Percentiles rank a stretch among this genome's conserved stretches.
Evolutionary conservation across 2,113 vertebrate genomes (phyloP).

Genomic region (Origma solitaria): DNA sequence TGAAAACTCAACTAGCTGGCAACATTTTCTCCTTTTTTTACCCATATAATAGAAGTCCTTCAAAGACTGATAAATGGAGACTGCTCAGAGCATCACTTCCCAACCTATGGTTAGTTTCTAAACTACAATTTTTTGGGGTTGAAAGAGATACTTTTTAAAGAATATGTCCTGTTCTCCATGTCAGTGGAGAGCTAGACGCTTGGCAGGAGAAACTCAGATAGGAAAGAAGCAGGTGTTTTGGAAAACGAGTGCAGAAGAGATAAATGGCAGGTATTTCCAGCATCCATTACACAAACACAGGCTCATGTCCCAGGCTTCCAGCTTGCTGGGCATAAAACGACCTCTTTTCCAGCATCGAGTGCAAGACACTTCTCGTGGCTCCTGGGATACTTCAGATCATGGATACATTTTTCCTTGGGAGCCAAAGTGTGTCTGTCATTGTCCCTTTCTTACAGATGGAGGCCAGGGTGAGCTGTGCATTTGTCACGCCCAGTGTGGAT

Average conservation of each 20-base stretch:
- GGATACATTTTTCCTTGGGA: neutral
- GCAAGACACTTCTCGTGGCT: neutral
- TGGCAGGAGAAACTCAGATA: neutral
- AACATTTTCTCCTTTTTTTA: neutral
- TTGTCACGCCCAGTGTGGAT: neutral
- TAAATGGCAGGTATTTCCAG: neutral
- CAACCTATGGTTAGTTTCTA: neutral
- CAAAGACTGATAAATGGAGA: neutral
- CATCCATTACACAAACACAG: neutral
- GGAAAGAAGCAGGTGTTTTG: neutral
- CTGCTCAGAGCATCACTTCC: neutral
- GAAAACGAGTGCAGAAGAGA: neutral
- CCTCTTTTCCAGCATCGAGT: neutral
- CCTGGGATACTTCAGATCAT: neutral
- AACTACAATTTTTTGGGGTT: neutral
- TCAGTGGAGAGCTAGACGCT: neutral
- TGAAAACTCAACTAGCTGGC: neutral
- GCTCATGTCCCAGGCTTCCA: neutral
- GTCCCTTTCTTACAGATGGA: neutral
- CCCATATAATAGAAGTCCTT: neutral
- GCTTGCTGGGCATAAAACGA: neutral
- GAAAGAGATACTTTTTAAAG: neutral
- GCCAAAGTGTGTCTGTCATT: neutral
- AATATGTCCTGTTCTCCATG: neutral
- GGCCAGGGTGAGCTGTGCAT: neutral